Evolutionary conservation across 2,888 invertebrate genomes (phyloP), one percentile per base, ranked within the genome.

Genomic region (Tachina grossa): DNA sequence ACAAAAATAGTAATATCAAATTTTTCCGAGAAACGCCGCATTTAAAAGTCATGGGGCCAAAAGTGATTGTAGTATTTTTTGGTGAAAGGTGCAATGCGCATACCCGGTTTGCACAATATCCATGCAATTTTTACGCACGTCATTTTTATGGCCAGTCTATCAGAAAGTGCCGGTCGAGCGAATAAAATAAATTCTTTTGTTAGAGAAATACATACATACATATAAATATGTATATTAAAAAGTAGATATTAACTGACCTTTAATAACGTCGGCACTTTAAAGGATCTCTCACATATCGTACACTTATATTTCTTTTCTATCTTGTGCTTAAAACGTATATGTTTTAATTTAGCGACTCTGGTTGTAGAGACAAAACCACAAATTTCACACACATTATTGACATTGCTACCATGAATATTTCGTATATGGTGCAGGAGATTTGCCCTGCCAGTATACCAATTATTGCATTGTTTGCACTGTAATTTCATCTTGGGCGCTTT

Each of bases 271-370:
- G 87, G 85, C 51, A 69, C 69, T 59, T 85, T 82, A 61, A 85
- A 85, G 1, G 53, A 69, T 47, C 69, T 82, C 41, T 83, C 81
- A 49, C 88, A 88, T 43, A 88, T 47, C 9, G 65, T 31, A 66
- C 88, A 88, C 51, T 87, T 77, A 55, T 87, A 82, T 2, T 57
- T 69, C n/a, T 87, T 83, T 57, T 71, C 86, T 14, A 22, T 11
- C n/a, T 31, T 84, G 68, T 88, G 88, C 76, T 85, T 88, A 65
- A 65, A 82, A 11, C 74, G 74, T 51, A 82, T 79, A 59, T 85
- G 85, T 6, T 78, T 82, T 39, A 75, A 19, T 66, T 82, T 82
- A 0, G 75, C 85, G 65, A 39, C 59, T 41, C 65, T 45, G 16
- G 82, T 78, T n/a, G 85, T 75, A 39, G 85, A 85, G 14, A 85